phyloP scores from a whole-genome alignment of 2,888 invertebrate species.

The Tryphoninae sp. region DNA sequence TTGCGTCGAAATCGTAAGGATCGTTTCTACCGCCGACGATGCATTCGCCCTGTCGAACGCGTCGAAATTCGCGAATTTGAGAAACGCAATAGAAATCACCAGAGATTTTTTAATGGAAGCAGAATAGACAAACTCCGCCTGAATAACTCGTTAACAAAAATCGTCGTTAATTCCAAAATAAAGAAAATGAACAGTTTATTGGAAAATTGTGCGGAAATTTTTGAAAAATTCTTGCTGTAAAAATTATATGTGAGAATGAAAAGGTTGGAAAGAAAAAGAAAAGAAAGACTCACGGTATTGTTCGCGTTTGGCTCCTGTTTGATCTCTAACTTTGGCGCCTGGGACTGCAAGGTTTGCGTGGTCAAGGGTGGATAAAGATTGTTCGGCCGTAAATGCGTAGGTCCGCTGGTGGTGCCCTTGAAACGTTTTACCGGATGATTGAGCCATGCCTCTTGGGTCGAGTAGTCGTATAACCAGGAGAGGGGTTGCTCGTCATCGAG shows the following conservation, averaged over 20 bases:
- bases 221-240: too few relatives aligned
- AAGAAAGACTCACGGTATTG: constrained; percentile 72
- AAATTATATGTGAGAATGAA: not conserved
- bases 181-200: too few relatives aligned
- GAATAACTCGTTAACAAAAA: not conserved
- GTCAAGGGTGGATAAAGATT: constrained; percentile 86
- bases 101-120: not conserved
- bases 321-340: constrained; percentile 83
- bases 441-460: constrained; percentile 86
- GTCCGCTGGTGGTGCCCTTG: constrained; percentile 81
- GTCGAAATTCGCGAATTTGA: constrained; percentile 47
- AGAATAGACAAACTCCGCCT: constrained; percentile 3
- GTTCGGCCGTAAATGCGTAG: constrained; percentile 77
- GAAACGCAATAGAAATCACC: constrained; percentile 19
- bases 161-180: too few relatives aligned
- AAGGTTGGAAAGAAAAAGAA: not conserved
- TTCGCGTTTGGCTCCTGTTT: constrained; percentile 85
- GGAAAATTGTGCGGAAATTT: too few relatives aligned
- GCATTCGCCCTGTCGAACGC: constrained; percentile 74
- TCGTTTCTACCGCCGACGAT: constrained; percentile 80
- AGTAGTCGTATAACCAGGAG: constrained; percentile 94
- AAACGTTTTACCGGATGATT: constrained; percentile 95
- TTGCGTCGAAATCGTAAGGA: constrained; percentile 89
- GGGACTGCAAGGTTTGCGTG: constrained; percentile 80
- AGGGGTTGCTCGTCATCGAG: constrained; percentile 91